Evolutionary conservation across 92 coral and sea anemone genomes (phyloP).

Genomic region (Blastomussa wellsi): DNA sequence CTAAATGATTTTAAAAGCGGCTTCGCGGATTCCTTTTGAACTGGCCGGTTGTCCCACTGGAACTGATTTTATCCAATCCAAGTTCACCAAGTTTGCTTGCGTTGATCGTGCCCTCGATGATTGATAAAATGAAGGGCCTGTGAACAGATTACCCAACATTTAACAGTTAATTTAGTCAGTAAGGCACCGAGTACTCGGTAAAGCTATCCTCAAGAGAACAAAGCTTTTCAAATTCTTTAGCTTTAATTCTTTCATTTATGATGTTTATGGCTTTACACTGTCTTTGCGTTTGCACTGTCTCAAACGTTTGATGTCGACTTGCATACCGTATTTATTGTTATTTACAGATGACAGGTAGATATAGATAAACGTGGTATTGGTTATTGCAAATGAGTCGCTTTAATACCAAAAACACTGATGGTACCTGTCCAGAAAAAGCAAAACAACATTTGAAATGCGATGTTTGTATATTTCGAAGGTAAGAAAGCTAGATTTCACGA

Average conservation of each 20-base stretch:
- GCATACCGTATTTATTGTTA: not conserved
- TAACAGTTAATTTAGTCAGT: not conserved
- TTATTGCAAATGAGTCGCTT: not conserved
- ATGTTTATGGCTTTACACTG: not conserved
- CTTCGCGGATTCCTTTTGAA: too few relatives aligned
- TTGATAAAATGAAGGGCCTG: not conserved
- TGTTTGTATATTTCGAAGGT: not conserved
- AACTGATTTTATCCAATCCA: too few relatives aligned
- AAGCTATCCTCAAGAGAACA: not conserved
- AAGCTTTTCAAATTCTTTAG: not conserved
- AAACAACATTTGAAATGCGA: not conserved
- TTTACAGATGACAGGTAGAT: not conserved
- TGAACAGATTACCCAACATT: not conserved
- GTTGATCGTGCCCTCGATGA: too few relatives aligned
- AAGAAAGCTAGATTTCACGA: not conserved
- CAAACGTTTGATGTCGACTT: too few relatives aligned
- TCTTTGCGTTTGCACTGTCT: too few relatives aligned
- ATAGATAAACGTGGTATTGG: not conserved
- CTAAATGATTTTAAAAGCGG: too few relatives aligned
- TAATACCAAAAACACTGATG: not conserved
- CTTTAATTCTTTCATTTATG: not conserved
- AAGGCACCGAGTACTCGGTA: too few relatives aligned
- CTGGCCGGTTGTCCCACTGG: too few relatives aligned
- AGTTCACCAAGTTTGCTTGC: too few relatives aligned
- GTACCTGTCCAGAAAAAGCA: constrained; percentile 7